These are phyloP conservation scores for Rhynchonycteris naso DNA, from an alignment of 2,797 vertebrate species.

Conservation along the genomic window DNA sequence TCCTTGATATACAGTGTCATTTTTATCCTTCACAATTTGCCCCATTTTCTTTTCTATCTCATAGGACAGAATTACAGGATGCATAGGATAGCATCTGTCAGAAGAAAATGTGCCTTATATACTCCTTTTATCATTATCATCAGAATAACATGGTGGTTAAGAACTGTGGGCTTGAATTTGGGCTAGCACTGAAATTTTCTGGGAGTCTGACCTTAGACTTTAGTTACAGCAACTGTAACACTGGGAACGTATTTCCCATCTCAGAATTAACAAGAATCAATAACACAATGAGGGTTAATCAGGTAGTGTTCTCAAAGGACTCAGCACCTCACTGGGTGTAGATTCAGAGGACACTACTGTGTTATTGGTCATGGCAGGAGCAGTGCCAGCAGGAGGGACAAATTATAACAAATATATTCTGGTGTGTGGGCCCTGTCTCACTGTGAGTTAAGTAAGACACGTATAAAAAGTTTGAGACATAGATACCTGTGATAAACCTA, in stretches of 20 bases:
- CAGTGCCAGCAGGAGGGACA: background rate
- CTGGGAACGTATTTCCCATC: background rate
- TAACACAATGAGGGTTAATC: background rate
- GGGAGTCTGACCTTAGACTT: background rate
- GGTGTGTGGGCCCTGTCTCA: background rate
- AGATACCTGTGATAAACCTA: background rate
- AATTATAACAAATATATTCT: background rate
- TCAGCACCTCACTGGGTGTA: background rate
- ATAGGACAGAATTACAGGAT: background rate
- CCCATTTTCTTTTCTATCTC: background rate
- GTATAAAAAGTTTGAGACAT: background rate
- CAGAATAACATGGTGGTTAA: background rate
- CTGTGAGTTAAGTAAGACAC: background rate
- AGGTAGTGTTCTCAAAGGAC: background rate
- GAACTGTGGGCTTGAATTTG: background rate
- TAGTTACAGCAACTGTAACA: background rate
- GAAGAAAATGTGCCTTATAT: background rate
- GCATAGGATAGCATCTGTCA: background rate
- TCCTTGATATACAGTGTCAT: background rate
- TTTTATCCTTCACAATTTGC: background rate
- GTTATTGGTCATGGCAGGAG: background rate
- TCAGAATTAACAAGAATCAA: background rate
- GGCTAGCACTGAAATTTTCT: background rate
- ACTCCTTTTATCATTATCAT: background rate
- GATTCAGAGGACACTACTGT: background rate